Evolutionary conservation across 1,140 invertebrate genomes (phyloP), one percentile per base, ranked within the genome.

Genomic region (Protaetia brevitarsis): DNA sequence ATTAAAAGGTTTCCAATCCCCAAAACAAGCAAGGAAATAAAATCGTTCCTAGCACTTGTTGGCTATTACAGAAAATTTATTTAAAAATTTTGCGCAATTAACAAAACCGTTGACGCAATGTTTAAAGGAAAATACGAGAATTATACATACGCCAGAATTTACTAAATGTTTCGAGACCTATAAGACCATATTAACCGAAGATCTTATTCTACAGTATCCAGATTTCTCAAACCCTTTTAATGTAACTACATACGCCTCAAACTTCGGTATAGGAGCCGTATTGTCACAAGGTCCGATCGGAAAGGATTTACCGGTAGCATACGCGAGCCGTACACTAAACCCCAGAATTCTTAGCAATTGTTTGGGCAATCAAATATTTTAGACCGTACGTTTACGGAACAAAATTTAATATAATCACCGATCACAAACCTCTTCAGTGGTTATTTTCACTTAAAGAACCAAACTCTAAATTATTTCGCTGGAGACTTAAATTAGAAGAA

Each of bases 361-460:
- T 68, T 2, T 66, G 41, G 16, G 69, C 41, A 6, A 45, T 37
- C 8, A 62, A 29, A 16, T 45, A 65, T n/a, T 71, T 71, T 36
- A 4, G 67, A 28, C 69, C 69, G 1, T 72, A 72, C 57, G 6
- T 70, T 4, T 69, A 67, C 16, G 68, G 66, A 0, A 7, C 57
- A 34, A 70, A 70, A 41, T 72, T 72, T 64, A 65, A 57, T 41
- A 70, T 75, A n/a, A 56, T 69, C n/a, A 72, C 68, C 7, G 75
- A 78, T 60, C 73, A 84, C 63, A 76, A 74, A 65, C 74, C 79
- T 5, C 69, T 83, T 8, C 6, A 36, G 19, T 57, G 29, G 10
- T 26, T 56, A 8, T 63, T 63, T 13, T 63, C 61, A 13, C 5
- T 63, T 7, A 63, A 63, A 45, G n/a, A n/a, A n/a, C n/a, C n/a